Evolutionary conservation across 2,113 vertebrate genomes (phyloP), one percentile per base, ranked within the genome.

Genomic region (Tringa solitaria): DNA sequence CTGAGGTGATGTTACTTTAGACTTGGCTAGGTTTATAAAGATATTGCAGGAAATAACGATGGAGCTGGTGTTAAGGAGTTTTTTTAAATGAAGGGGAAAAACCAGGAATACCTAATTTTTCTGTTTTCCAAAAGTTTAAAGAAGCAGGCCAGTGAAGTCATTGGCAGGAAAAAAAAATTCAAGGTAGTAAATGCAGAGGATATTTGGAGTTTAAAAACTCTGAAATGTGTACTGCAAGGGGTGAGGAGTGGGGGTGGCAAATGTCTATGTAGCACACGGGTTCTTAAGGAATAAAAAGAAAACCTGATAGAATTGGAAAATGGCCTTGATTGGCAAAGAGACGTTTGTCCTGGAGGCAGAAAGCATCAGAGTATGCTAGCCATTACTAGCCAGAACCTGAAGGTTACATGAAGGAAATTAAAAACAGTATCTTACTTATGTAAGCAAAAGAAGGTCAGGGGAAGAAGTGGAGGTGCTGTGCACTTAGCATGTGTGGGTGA

Each of bases 81-180:
- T 33, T 45, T 16, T 28, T 20, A 11, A 59, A 39, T 13, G 2
- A 59, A 28, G 15, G 15, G 35, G 3, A 26, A 56, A 45, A 24
- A 3, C 0, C 22, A 28, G 28, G 6, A 48, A 70, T 61, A 16
- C 22, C 2, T 41, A 0, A 1, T 1, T 12, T 27, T 50, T 63
- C 24, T 0, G 5, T 75, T 81, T 74, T 60, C 26, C 21, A 22
- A 72, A 16, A 27, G 6, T 33, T 35, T 92, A 65, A 78, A 82
- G 51, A 14, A 75, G 5, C 2, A 8, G 17, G 8, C 5, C 8
- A 7, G 33, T 23, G 70, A 88, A 67, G 27, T 48, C 20, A 46
- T 13, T 1, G 5, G 2, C 15, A 35, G 30, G 35, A 33, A 67
- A 60, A 67, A 60, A 39, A 77, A 63, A 32, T 0, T 5, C 17